Percentiles rank a stretch among this genome's conserved stretches.
phyloP scores from a whole-genome alignment of 2,888 invertebrate species.

The Idaea straminata region DNA sequence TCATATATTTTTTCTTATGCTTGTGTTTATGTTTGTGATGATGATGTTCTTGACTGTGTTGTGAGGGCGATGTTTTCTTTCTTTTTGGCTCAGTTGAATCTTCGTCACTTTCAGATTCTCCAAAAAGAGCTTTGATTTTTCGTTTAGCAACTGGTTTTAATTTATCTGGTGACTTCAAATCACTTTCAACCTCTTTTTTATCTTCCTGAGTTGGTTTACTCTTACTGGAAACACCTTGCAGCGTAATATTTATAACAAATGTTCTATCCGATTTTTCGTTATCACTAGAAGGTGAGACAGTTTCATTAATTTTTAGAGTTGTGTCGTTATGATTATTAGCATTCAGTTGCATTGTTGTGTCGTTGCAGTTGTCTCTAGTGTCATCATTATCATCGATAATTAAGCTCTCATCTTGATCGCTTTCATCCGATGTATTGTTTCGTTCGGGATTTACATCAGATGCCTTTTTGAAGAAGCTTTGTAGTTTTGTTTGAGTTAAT shows the following conservation, averaged over 20 bases:
- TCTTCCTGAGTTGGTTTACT: constrained; percentile 20
- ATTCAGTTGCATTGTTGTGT: constrained; percentile 45
- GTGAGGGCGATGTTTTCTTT: constrained; percentile 33
- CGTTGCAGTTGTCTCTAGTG: constrained; percentile 30
- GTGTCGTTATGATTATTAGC: constrained; percentile 45
- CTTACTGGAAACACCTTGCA: constrained; percentile 57
- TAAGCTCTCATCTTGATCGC: constrained; percentile 53
- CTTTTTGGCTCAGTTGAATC: constrained; percentile 46
- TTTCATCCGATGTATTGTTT: constrained; percentile 42
- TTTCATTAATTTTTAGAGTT: constrained; percentile 48
- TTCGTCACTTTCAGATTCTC: constrained; percentile 70
- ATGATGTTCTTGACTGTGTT: too few species aligned
- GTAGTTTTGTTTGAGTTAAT: constrained; percentile 71
- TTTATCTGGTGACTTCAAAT: constrained; percentile 39
- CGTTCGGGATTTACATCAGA: constrained; percentile 40
- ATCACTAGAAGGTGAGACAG: constrained; percentile 13
- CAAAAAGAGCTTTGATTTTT: constrained; percentile 75
- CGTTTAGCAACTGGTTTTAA: constrained; percentile 55
- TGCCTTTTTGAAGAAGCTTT: constrained; percentile 62
- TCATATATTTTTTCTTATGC: constrained; percentile 27
- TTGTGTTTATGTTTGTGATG: constrained; percentile 31
- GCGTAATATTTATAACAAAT: constrained; percentile 67
- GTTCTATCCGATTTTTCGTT: constrained; percentile 44
- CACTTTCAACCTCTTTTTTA: constrained; percentile 19
- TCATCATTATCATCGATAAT: constrained; percentile 54